phyloP scores from a whole-genome alignment of 2,888 invertebrate genomes.

The Chrysopilus asiliformis region DNA sequence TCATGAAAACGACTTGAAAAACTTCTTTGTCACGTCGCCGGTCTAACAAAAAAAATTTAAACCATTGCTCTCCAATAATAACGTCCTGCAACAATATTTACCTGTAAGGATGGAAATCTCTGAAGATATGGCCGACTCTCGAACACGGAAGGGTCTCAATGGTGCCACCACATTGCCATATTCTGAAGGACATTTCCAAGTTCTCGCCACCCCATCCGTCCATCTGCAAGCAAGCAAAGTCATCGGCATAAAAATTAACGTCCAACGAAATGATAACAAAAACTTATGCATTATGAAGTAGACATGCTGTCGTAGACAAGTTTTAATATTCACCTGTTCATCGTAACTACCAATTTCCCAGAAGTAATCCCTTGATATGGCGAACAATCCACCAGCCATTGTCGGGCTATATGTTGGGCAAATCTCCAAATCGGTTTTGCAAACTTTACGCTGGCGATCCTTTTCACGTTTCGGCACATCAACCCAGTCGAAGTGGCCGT shows the following conservation, averaged over 20 bases:
- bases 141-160: slow-evolving; percentile 92
- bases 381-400: slow-evolving; percentile 98
- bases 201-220: slow-evolving; percentile 97
- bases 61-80: no score
- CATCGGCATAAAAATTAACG: background rate
- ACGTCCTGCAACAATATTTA: no score
- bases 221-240: slow-evolving; percentile 46
- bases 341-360: slow-evolving; percentile 95
- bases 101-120: slow-evolving; percentile 87
- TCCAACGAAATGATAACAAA: no score
- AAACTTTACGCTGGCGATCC: slow-evolving; percentile 26
- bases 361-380: slow-evolving; percentile 82
- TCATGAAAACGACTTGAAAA: no score
- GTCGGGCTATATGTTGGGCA: slow-evolving; percentile 62
- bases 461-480: slow-evolving; percentile 32
- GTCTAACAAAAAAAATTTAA: no score
- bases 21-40: no score
- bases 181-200: slow-evolving; percentile 91
- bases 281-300: no score
- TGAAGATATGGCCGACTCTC: slow-evolving; percentile 89
- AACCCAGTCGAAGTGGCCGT: slow-evolving; percentile 90
- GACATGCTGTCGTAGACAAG: no score
- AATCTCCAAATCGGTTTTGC: slow-evolving; percentile 25
- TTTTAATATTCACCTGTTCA: slow-evolving; percentile 49
- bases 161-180: slow-evolving; percentile 77